A percentile compares a stretch with the other conserved stretches of the same genome.
These are phyloP conservation scores for Hyalella azteca DNA, from an alignment of 2,888 invertebrate genomes.

Conservation along the genomic window DNA sequence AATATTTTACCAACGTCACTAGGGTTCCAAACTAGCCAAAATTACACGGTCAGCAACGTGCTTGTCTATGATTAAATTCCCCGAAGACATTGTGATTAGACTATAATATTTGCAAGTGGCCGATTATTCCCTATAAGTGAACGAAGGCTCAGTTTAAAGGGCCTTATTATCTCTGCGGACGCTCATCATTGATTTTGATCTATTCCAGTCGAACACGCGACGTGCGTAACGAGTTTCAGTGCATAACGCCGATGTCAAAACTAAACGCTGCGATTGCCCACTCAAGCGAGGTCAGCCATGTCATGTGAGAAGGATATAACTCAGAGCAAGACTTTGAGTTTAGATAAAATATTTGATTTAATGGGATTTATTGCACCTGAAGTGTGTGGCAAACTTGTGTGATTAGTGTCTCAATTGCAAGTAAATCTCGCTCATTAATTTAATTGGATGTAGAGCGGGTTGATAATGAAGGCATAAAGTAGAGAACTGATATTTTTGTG, in stretches of 20 bases:
- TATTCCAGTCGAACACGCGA: slow-evolving; percentile 1
- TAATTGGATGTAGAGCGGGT: too few relatives aligned
- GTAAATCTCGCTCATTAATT: too few relatives aligned
- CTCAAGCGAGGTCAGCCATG: background rate
- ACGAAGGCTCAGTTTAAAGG: slow-evolving; percentile 16
- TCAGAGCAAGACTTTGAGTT: too few relatives aligned
- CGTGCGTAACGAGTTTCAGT: background rate
- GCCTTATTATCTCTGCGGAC: slow-evolving; percentile 27
- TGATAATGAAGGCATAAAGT: too few relatives aligned
- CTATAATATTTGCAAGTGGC: slow-evolving; percentile 10
- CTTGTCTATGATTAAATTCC: slow-evolving; percentile 28
- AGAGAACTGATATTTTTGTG: too few relatives aligned
- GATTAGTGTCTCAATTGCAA: too few relatives aligned
- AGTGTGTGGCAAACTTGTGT: too few relatives aligned
- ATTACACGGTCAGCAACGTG: slow-evolving; percentile 13
- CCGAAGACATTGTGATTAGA: slow-evolving; percentile 5
- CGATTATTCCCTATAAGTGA: slow-evolving; percentile 23
- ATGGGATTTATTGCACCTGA: too few relatives aligned
- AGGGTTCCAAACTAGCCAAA: slow-evolving; percentile 7
- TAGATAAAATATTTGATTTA: too few relatives aligned
- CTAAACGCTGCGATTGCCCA: background rate
- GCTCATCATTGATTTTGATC: slow-evolving; percentile 36
- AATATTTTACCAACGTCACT: slow-evolving; percentile 14
- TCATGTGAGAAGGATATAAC: background rate
- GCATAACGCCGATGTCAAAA: slow-evolving; percentile 4